Evolutionary conservation across 2,797 vertebrate species (phyloP).

Genomic region (Leptoclinus maculatus): DNA sequence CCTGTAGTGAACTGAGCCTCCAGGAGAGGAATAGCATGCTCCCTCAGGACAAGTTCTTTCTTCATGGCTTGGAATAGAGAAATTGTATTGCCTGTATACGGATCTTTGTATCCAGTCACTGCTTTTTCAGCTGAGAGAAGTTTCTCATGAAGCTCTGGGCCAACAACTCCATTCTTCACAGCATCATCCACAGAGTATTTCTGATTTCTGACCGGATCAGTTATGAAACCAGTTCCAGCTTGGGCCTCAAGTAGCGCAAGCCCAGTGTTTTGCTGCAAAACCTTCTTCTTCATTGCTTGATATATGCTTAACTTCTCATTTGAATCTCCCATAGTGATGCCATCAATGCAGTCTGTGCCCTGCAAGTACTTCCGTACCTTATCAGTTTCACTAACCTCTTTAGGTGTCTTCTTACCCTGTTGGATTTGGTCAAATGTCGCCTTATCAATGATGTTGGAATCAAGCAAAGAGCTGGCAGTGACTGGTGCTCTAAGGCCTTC

Average conservation of each 20-base stretch:
- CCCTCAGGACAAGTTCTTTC: conserved; percentile 90
- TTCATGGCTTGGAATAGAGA: conserved; percentile 97
- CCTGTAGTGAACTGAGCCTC: conserved; percentile 94
- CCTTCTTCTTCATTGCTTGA: conserved; percentile 89
- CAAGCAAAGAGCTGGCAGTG: conserved; percentile 81
- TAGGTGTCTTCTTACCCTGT: conserved; percentile 88
- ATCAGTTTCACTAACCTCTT: conserved; percentile 86
- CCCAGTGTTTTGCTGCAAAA: conserved; percentile 88
- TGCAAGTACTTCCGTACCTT: conserved; percentile 87
- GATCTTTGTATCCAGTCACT: conserved; percentile 94
- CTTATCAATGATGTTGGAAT: conserved; percentile 87
- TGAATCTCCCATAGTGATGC: conserved; percentile 85
- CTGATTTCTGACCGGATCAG: conserved; percentile 90
- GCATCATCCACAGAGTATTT: conserved; percentile 92
- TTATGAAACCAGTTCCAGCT: conserved; percentile 93
- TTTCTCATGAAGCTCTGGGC: conserved; percentile 95
- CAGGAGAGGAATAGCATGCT: conserved; percentile 91
- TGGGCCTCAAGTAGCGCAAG: conserved; percentile 93
- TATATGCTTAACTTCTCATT: conserved; percentile 93
- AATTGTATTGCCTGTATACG: conserved; percentile 92
- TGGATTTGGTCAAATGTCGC: conserved; percentile 85
- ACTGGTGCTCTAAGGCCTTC: conserved; percentile 85
- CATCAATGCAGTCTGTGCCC: conserved; percentile 87
- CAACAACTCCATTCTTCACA: conserved; percentile 90
- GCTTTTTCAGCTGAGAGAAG: conserved; percentile 94